A percentile compares a stretch with the other conserved stretches of the same genome.
phyloP scores from a whole-genome alignment of 2,888 invertebrate species.

The Calliphora vomitoria region DNA sequence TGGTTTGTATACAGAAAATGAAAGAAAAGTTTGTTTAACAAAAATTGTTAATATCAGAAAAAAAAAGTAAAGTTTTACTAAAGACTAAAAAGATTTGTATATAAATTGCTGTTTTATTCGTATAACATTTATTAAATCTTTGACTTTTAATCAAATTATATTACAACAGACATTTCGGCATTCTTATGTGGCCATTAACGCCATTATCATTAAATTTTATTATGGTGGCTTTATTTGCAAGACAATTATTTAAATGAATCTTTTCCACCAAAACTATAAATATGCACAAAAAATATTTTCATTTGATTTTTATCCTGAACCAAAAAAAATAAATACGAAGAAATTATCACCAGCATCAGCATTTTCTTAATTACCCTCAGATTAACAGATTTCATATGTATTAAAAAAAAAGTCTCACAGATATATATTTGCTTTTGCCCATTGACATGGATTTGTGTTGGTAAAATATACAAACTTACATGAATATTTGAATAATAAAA shows the following conservation, averaged over 20 bases:
- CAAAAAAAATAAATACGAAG: neutral
- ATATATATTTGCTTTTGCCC: neutral
- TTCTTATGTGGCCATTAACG: slow-evolving; percentile 20
- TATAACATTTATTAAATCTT: slow-evolving; percentile 16
- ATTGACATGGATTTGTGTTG: neutral
- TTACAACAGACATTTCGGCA: slow-evolving; percentile 45
- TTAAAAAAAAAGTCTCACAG: neutral
- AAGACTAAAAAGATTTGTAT: neutral
- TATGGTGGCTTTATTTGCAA: slow-evolving; percentile 32
- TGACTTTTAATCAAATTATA: slow-evolving; percentile 55
- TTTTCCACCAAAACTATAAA: slow-evolving; percentile 36
- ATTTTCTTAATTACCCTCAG: slow-evolving; percentile 62
- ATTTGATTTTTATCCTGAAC: slow-evolving; percentile 39
- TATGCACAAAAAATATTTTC: slow-evolving; percentile 36
- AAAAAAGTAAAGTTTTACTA: too few species aligned
- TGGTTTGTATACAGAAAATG: too few species aligned
- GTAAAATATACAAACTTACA: neutral
- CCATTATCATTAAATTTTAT: slow-evolving; percentile 65
- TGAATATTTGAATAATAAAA: neutral
- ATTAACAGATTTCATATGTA: slow-evolving; percentile 39
- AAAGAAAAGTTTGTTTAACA: too few species aligned
- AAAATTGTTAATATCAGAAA: too few species aligned
- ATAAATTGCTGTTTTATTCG: neutral
- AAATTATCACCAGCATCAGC: slow-evolving; percentile 59
- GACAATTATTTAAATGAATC: slow-evolving; percentile 47